phyloP scores from a whole-genome alignment of 1,140 invertebrate species.

The Ladona fulva region DNA sequence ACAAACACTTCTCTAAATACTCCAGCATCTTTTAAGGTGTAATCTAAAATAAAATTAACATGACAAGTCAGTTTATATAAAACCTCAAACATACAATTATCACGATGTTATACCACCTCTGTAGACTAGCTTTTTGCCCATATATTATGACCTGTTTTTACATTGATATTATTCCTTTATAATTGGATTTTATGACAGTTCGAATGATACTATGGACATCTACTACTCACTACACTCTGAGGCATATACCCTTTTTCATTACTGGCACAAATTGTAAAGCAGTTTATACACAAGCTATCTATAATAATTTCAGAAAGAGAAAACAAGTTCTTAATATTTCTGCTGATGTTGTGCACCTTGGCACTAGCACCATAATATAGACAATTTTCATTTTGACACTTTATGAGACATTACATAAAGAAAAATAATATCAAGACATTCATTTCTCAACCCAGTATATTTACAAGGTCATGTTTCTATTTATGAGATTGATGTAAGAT shows the following conservation, averaged over 20 bases:
- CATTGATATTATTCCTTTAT: neutral
- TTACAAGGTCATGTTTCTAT: neutral
- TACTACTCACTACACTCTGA: neutral
- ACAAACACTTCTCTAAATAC: no score
- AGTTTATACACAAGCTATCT: neutral
- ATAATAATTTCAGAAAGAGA: neutral
- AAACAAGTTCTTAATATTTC: neutral
- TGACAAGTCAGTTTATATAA: no score
- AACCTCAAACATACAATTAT: neutral
- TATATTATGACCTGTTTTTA: neutral
- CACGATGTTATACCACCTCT: neutral
- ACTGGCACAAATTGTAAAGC: neutral
- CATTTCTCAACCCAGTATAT: neutral
- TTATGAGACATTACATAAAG: no score
- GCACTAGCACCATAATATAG: neutral
- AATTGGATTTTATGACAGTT: neutral
- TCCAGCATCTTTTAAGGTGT: no score
- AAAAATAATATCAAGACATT: neutral
- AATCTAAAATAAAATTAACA: no score
- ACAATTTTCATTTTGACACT: constrained; percentile 2
- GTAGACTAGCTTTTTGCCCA: neutral
- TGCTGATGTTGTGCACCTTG: neutral
- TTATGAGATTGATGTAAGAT: no score
- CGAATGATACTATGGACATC: neutral
- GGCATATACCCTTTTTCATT: neutral